These are phyloP conservation scores for Cephus pygmeus DNA, from an alignment of 2,888 invertebrate genomes.

Conservation along the genomic window DNA sequence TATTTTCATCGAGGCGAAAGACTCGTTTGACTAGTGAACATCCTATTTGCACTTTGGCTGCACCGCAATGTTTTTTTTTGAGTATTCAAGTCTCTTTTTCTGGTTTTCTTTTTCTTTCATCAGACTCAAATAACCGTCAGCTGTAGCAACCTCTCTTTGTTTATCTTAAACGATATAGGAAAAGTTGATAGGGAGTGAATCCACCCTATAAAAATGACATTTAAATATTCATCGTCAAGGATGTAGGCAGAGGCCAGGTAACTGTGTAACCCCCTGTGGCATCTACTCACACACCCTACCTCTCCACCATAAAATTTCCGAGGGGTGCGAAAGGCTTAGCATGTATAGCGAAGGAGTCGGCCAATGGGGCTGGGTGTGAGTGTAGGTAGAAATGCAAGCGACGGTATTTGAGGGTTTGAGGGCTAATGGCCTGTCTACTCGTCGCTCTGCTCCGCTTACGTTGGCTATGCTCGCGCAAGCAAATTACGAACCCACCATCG, in stretches of 20 bases:
- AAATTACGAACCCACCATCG: conserved; percentile 3
- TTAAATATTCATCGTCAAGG: conserved; percentile 30
- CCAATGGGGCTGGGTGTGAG: not conserved
- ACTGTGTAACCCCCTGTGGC: not conserved
- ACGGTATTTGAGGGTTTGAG: conserved; percentile 12
- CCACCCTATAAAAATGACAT: conserved; percentile 18
- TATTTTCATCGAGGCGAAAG: too few relatives aligned
- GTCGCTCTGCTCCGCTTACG: conserved; percentile 9
- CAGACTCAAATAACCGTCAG: not conserved
- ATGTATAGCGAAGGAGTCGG: not conserved
- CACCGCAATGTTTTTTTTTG: too few relatives aligned
- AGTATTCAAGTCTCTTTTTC: too few relatives aligned
- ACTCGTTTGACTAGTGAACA: too few relatives aligned
- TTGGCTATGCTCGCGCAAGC: conserved; percentile 1
- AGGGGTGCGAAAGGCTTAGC: conserved; percentile 19
- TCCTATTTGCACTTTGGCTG: too few relatives aligned
- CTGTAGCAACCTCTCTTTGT: not conserved
- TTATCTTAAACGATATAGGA: not conserved
- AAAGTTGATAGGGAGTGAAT: not conserved
- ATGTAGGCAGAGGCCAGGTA: not conserved
- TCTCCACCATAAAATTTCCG: not conserved
- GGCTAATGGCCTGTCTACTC: conserved; percentile 30
- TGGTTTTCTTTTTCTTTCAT: not conserved
- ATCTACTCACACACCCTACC: not conserved
- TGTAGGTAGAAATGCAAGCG: not conserved